phyloP scores from a whole-genome alignment of 2,888 invertebrate species.

The Yponomeuta cagnagella region DNA sequence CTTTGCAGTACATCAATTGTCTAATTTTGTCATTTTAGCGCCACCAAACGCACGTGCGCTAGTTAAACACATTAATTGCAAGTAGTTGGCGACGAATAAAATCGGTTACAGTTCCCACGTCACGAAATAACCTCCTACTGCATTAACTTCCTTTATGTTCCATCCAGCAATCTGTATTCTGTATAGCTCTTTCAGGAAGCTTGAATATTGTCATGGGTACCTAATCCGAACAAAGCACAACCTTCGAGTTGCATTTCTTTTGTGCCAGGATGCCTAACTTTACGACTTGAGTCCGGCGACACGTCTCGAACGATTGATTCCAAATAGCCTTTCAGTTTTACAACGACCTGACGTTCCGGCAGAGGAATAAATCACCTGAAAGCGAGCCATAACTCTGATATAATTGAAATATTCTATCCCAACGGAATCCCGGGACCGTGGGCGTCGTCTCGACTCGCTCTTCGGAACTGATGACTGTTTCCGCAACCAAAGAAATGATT shows the following conservation, averaged over 20 bases:
- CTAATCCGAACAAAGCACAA: not conserved
- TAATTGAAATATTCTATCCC: slow-evolving; percentile 48
- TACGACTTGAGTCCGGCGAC: slow-evolving; percentile 32
- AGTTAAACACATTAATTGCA: no score
- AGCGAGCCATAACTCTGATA: slow-evolving; percentile 27
- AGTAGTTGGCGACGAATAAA: no score
- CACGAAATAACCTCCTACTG: no score
- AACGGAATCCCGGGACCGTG: slow-evolving; percentile 35
- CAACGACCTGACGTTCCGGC: slow-evolving; percentile 8
- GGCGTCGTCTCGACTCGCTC: slow-evolving; percentile 43
- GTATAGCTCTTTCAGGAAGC: no score
- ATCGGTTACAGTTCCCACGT: no score
- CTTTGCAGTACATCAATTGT: no score
- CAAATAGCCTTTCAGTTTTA: not conserved
- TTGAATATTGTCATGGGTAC: no score
- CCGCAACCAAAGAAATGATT: not conserved
- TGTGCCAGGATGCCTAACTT: slow-evolving; percentile 38
- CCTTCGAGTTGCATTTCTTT: not conserved
- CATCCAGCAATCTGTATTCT: no score
- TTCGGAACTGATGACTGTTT: slow-evolving; percentile 10
- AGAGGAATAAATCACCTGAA: not conserved
- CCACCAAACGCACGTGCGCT: no score
- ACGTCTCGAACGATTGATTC: not conserved
- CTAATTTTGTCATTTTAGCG: no score
- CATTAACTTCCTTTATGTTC: no score